A percentile compares a stretch with the other conserved stretches of the same genome.
phyloP scores from a whole-genome alignment of 2,888 invertebrate genomes.

The Furcula furcula region DNA sequence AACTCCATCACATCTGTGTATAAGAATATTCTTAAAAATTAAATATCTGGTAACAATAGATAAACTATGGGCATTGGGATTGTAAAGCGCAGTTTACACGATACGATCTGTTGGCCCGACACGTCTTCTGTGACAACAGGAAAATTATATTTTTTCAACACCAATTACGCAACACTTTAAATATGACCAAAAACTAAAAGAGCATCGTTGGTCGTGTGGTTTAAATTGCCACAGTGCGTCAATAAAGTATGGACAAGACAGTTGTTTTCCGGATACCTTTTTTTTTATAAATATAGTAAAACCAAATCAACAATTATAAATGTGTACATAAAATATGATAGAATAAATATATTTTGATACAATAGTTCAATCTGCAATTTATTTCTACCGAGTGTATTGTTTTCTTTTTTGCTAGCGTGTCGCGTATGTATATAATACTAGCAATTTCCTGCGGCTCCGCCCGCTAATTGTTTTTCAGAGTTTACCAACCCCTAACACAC shows the following conservation, averaged over 20 bases:
- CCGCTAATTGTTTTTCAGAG: too few relatives aligned
- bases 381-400: conserved; percentile 20
- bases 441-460: conserved; percentile 17
- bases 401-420: conserved; percentile 19
- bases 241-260: conserved; percentile 39
- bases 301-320: too few relatives aligned
- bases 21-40: conserved; percentile 63
- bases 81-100: conserved; percentile 67
- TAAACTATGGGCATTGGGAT: conserved; percentile 56
- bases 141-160: conserved; percentile 68
- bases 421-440: conserved; percentile 17
- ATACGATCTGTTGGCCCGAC: conserved; percentile 59
- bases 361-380: too few relatives aligned
- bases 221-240: conserved; percentile 35
- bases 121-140: conserved; percentile 64
- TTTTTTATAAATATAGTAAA: too few relatives aligned
- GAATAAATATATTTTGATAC: too few relatives aligned
- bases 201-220: conserved; percentile 36
- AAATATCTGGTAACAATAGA: conserved; percentile 62
- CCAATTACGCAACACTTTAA: conserved; percentile 56
- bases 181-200: conserved; percentile 52
- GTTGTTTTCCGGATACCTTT: too few relatives aligned
- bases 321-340: too few relatives aligned
- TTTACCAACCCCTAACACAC: too few relatives aligned
- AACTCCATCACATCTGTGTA: conserved; percentile 34